Percentiles rank a stretch among this genome's conserved stretches.
Conservation (phyloP, 2,888 invertebrate genomes). For the Tetrapedia diversipes region DNA sequence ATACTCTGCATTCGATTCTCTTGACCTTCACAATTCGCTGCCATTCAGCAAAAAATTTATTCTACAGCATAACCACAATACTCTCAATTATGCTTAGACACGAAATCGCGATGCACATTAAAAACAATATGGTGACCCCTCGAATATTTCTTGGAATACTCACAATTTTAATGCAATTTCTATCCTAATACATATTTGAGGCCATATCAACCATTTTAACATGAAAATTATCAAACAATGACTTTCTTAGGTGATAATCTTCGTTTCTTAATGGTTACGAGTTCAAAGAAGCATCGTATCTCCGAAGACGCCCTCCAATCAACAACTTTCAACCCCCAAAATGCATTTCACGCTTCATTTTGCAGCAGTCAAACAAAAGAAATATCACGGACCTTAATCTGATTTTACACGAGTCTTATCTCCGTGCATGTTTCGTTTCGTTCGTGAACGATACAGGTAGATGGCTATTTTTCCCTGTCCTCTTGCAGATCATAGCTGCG, state of each 20-base stretch:
- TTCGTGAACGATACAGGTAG: constrained; percentile 30
- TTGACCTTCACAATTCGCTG: constrained; percentile 43
- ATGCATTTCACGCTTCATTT: constrained; percentile 17
- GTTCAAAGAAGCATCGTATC: neutral
- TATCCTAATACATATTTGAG: neutral
- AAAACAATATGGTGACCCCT: neutral
- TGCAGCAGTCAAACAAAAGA: constrained; percentile 20
- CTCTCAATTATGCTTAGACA: constrained; percentile 7
- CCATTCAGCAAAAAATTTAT: constrained; percentile 32
- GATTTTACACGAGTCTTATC: constrained; percentile 53
- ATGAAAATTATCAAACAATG: neutral
- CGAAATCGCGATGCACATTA: neutral
- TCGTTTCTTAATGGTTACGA: neutral
- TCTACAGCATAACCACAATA: neutral
- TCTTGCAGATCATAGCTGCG: constrained; percentile 33
- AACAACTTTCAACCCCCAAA: neutral
- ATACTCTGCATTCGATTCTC: constrained; percentile 25
- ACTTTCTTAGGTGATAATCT: neutral
- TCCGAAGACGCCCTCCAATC: neutral
- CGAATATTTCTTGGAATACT: neutral
- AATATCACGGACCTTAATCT: constrained; percentile 54
- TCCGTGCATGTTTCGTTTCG: constrained; percentile 35
- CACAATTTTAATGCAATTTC: neutral
- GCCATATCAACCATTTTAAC: no score
- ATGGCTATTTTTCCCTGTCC: constrained; percentile 17